phyloP scores from a whole-genome alignment of 2,888 invertebrate species.

The Sinhomidia bicolor region DNA sequence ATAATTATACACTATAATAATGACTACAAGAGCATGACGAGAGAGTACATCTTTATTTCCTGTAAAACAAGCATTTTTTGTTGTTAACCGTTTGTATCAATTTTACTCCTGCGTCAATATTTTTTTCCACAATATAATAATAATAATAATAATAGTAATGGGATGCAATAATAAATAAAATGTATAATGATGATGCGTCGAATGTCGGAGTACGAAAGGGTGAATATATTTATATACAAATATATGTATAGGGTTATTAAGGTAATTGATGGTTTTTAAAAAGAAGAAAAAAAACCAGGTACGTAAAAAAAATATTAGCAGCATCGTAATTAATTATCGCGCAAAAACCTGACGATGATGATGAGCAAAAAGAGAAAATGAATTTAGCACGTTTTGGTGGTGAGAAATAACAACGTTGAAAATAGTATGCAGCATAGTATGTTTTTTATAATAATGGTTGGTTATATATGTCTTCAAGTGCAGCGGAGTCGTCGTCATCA shows the following conservation, averaged over 20 bases:
- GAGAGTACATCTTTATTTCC: too few relatives aligned
- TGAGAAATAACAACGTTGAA: neutral
- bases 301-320: neutral
- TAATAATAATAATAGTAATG: too few relatives aligned
- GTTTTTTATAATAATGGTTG: too few relatives aligned
- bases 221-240: conserved; percentile 56
- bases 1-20: too few relatives aligned
- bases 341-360: too few relatives aligned
- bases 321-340: neutral
- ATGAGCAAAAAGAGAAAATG: too few relatives aligned
- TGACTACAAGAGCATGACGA: too few relatives aligned
- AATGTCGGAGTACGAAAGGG: neutral
- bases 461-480: too few relatives aligned
- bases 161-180: conserved; percentile 57
- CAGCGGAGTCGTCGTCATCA: neutral
- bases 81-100: neutral
- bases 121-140: conserved; percentile 3
- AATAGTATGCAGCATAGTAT: too few relatives aligned
- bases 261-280: neutral
- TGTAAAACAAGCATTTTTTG: neutral
- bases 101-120: neutral
- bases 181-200: conserved; percentile 6
- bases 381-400: too few relatives aligned
- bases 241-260: conserved; percentile 3
- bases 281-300: neutral